Base-by-base conservation (phyloP, 2,797 vertebrate species). In the Columba guinea region DNA sequence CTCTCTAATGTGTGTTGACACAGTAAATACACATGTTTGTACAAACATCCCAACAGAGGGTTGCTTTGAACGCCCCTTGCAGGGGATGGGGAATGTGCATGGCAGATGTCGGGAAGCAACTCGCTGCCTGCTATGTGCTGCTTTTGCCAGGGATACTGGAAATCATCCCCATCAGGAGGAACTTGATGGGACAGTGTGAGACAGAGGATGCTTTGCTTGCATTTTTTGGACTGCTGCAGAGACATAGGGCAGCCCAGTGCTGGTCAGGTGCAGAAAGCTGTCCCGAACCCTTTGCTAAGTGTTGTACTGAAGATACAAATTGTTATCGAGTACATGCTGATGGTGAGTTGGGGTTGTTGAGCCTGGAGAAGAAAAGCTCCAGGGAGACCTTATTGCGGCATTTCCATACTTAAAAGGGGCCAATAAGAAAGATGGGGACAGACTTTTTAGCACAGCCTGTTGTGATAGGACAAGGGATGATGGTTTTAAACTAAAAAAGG, bases 81-180 rank as follows among this genome's bases (percentile, higher is more conserved):
- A 78, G 90, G 91, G 81, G 84, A 30, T 75, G 63, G 67, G 58
- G 89, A 95, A 90, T 87, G 80, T 87, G 91, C 76, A 28, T 10
- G 62, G 85, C 95, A 96, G 97, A 91, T 97, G 97, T 94, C 41
- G 24, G 89, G 58, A 95, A 92, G 84, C 26, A 64, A 84, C 87
- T 84, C 5, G 1, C 67, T 9, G 49, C 93, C 84, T 73, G 80
- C 86, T 20, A 32, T 0, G 0, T 2, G 13, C 13, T 0, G 4
- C 32, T 77, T 60, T 26, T 88, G 76, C 73, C 73, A 64, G 37
- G 3, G 75, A 18, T 23, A 58, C 5, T 85, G 75, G 63, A 53
- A 75, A 27, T 20, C 22, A 19, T 73, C 62, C 52, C 35, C 39
- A 10, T 19, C 24, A 26, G 85, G 44, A 93, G n/a, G 62, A 69